Base-by-base conservation (phyloP, 1,140 invertebrate species). In the Solenopsis fugax region DNA sequence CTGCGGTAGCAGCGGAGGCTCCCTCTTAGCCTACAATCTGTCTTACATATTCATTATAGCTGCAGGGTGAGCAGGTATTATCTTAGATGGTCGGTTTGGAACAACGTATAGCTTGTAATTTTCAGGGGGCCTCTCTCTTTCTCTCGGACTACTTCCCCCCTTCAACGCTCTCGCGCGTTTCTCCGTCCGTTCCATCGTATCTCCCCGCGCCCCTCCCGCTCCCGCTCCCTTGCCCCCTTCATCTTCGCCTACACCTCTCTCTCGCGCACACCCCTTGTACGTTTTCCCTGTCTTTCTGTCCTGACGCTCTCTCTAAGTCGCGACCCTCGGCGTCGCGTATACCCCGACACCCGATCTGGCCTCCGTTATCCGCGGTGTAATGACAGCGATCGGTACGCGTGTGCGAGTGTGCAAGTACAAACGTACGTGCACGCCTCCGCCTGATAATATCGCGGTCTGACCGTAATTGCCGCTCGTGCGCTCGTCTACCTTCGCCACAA, bases 41-140 rank as follows among this genome's bases (percentile, higher is more conserved):
- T 95, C 94, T 95, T 95, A 95, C 95, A 95, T 95, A 95, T 95
- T 95, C 95, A 95, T 95, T 95, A 95, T 95, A 93, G 94, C 95
- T 95, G 89, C 90, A 94, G 95, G 94, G 94, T 93, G 93, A 95
- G 92, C 93, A 90, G 93, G 94, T 94, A 95, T 95, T 95, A 95
- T 95, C 94, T 95, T 94, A 95, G 94, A 95, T 95, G 93, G 94
- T 94, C 93, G 93, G 92, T 95, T 95, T 94, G 93, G 88, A 93
- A 93, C 93, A 94, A 92, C 93, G 94, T 93, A 95, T 93, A 95
- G 93, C 94, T 95, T 95, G 94, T 95, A 95, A 95, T 95, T 95
- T 95, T 94, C 94, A 95, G 92, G 91, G 89, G 91, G 91, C 91
- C 90, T 86, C 80, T 86, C 88, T 89, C 80, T 88, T 50, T 85